Evolutionary conservation across 2,797 vertebrate species (phyloP), one percentile per base, ranked within the genome.

Genomic region (Lerista edwardsae): DNA sequence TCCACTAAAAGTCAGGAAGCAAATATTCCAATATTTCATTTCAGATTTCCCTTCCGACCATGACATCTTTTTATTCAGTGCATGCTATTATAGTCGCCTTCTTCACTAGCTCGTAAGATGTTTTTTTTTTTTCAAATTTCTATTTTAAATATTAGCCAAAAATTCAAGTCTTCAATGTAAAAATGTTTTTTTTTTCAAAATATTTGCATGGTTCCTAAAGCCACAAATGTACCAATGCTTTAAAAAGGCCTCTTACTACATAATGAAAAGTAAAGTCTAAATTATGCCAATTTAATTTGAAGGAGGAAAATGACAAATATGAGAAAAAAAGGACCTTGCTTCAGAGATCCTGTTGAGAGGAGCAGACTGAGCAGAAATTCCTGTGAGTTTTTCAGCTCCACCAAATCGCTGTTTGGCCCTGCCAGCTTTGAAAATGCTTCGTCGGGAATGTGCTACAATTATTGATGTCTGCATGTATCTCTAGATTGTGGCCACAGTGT

Each of bases 261-360:
- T 51, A 83, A 83, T 67, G 44, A 75, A 82, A 75, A 73, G 41
- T 73, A 73, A 82, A 75, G 73, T 31, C 65, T 3, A 75, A 83
- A 83, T 57, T n/a, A 67, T 51, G 34, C 75, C 59, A 67, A 76
- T 83, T 76, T 59, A 76, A 83, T 83, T 75, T 75, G 62, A n/a
- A n/a, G 39, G 19, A 62, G 10, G 14, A 31, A 75, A 39, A 83
- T 81, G 73, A 61, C 39, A 73, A 73, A 81, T 47, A 31, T 74
- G 34, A 73, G n/a, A 34, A 31, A 31, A 68, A 55, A 65, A 29
- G 71, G 41, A 4, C 2, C 51, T 83, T 68, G 47, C 47, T 59
- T 47, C 34, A 41, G 51, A n/a, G 36, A 69, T 83, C 41, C 25
- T 77, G 69, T 59, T 15, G 14, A 17, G 10, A 44, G 21, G 19